Base-by-base conservation (phyloP, 1,140 invertebrate genomes). In the Philopotamus ludificatus region DNA sequence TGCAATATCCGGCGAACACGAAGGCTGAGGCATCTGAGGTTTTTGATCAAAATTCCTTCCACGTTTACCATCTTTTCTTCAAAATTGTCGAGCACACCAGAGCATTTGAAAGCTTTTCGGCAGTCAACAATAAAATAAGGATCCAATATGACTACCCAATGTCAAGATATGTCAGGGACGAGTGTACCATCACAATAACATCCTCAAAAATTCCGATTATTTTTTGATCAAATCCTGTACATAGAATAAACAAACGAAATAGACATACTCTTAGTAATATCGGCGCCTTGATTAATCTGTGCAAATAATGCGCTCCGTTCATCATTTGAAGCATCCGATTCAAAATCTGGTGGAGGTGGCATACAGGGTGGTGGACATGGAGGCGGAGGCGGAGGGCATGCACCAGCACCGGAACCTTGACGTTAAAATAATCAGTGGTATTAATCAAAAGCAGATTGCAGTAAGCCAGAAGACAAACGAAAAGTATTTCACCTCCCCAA, bases 231-330 rank as follows among this genome's bases (percentile, higher is more conserved):
- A n/a, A n/a, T n/a, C n/a, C n/a, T n/a, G 28, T 12, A 34, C 4
- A 34, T 7, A 34, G 12, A 7, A 34, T 34, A 34, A 7, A 34
- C 28, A 34, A 34, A 45, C 7, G 4, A 45, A 45, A 22, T n/a
- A n/a, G n/a, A 81, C 82, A 81, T 76, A 91, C 92, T 86, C 81
- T 87, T 92, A 4, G 97, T 98, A 66, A 99, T 91, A 72, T 87
- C 88, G 71, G 89, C 88, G 55, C 97, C 97, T 74, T 91, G 89
- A 83, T 98, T 99, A 66, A 99, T 90, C 75, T 95, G 85, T 3
- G 91, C 90, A 80, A 99, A 98, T 26, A 99, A 83, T 1, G 93
- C 94, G 69, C 88, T 91, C 71, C 93, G 83, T 63, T 92, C 90
- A 71, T 87, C 86, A 34, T 80, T 77, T 15, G 79, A 72, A 26